Conservation (phyloP, 2,888 invertebrate species). For the Papilio protenor region DNA sequence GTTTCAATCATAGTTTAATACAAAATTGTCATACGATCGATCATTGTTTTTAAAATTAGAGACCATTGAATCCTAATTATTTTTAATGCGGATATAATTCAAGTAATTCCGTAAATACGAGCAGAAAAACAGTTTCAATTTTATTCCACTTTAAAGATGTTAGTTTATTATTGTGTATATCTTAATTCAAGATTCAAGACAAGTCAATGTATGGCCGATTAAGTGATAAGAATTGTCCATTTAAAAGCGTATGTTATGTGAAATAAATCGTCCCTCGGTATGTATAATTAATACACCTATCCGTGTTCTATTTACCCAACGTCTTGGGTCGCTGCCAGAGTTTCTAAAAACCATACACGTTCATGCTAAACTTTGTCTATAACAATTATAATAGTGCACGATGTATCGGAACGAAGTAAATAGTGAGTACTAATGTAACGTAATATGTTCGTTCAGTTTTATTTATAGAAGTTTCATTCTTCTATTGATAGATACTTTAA, state of each 20-base stretch:
- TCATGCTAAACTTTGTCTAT: constrained; percentile 65
- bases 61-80: not conserved
- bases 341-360: constrained; percentile 76
- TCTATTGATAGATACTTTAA: not conserved
- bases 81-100: not conserved
- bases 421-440: not conserved
- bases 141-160: not conserved
- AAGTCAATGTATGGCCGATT: constrained; percentile 62
- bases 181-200: constrained; percentile 41
- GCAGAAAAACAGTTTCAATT: not conserved
- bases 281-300: constrained; percentile 77
- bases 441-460: not conserved
- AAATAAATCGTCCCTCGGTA: constrained; percentile 67
- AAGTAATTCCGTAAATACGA: not conserved
- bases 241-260: constrained; percentile 57
- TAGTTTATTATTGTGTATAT: constrained; percentile 42
- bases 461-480: not conserved
- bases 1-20: constrained; percentile 26
- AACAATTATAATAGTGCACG: constrained; percentile 53
- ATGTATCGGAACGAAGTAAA: constrained; percentile 3
- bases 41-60: constrained; percentile 33
- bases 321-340: constrained; percentile 72
- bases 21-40: constrained; percentile 29
- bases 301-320: constrained; percentile 71
- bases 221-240: constrained; percentile 63